Evolutionary conservation across 2,113 vertebrate genomes (phyloP).

Genomic region (Rhinogobius similis): DNA sequence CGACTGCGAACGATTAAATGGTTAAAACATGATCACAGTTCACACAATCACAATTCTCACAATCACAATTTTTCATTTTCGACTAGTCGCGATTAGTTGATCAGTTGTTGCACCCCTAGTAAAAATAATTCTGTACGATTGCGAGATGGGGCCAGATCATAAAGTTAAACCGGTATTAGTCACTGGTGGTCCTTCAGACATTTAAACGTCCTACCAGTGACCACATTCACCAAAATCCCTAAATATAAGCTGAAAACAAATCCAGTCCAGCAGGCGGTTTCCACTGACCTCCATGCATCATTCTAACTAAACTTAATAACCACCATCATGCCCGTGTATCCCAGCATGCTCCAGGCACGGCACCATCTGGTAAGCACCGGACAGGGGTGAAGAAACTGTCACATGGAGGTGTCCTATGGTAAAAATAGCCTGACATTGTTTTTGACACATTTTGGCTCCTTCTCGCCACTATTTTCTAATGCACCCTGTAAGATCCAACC

Average conservation of each 20-base stretch:
- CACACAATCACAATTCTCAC: too few relatives aligned
- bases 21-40: too few relatives aligned
- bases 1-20: too few relatives aligned
- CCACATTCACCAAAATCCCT: neutral
- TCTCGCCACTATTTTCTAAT: neutral
- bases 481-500: neutral
- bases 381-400: constrained; percentile 8
- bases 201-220: neutral
- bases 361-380: constrained; percentile 9
- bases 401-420: constrained; percentile 1
- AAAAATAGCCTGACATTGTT: constrained; percentile 10
- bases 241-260: neutral
- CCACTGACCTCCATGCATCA: neutral
- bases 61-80: too few relatives aligned
- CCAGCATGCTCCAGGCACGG: constrained; percentile 6
- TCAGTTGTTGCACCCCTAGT: too few relatives aligned
- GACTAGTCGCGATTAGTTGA: neutral
- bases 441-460: constrained; percentile 5
- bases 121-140: neutral
- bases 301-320: constrained; percentile 3
- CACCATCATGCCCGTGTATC: neutral
- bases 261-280: neutral
- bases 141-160: neutral
- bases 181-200: neutral
- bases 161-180: neutral